A percentile compares a stretch with the other conserved stretches of the same genome.
phyloP scores from a whole-genome alignment of 2,113 vertebrate genomes.

The Saguinus midas region DNA sequence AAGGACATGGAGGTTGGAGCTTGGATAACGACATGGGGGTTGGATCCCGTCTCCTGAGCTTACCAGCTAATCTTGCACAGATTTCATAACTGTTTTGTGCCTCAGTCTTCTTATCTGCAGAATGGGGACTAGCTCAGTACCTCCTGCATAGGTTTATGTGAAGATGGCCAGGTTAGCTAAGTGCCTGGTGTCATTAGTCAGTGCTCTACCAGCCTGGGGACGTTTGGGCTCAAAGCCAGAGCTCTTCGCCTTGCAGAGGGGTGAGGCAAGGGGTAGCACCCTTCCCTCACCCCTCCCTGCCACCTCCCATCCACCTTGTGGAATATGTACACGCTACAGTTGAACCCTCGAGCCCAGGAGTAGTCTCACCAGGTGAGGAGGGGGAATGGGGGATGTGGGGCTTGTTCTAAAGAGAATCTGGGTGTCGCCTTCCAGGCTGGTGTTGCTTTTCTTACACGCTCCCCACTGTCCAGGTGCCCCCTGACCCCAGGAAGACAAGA shows the following conservation, averaged over 20 bases:
- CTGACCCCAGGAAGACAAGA: not conserved
- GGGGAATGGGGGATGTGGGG: no score
- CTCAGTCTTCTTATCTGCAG: not conserved
- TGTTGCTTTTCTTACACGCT: no score
- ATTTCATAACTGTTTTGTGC: not conserved
- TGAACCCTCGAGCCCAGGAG: not conserved
- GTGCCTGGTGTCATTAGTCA: not conserved
- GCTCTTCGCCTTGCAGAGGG: not conserved
- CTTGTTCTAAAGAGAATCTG: not conserved
- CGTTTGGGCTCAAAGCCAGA: not conserved
- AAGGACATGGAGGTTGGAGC: not conserved
- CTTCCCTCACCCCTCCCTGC: no score
- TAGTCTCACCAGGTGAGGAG: not conserved
- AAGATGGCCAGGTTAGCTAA: not conserved
- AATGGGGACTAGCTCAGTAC: not conserved
- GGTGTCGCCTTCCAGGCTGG: not conserved
- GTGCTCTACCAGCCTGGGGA: not conserved
- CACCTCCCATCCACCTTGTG: not conserved
- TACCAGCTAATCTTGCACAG: not conserved
- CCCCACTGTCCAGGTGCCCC: no score
- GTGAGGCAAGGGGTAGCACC: not conserved
- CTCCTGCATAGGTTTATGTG: rapidly evolving
- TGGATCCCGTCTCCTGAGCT: rapidly evolving
- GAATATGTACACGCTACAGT: not conserved
- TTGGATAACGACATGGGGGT: not conserved